Evolutionary conservation across 2,888 invertebrate genomes (phyloP), one percentile per base, ranked within the genome.

Genomic region (Pseudeuparius sepicola): DNA sequence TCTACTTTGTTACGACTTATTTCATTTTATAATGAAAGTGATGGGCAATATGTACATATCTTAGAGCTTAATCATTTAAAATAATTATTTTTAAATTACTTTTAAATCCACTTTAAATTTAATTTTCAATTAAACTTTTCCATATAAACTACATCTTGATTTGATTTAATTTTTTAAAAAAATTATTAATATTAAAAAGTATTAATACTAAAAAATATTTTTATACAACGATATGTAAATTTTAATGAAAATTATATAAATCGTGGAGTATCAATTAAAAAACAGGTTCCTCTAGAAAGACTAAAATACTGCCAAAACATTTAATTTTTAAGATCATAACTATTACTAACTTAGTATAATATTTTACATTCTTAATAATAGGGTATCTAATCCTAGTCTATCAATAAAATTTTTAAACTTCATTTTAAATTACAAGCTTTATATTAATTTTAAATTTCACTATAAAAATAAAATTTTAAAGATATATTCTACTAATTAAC

Each of bases 1-100:
- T 65, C 75, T 77, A 78, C 78, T 78, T 70, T 80, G 78, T 79
- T 80, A 79, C 79, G 79, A 79, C 79, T 79, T 80, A 73, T 78
- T 74, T 65, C 71, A 72, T 63, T 52, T 74, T 68, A 44, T 50
- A 56, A 66, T 66, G 73, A 76, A 74, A 78, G 74, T 66, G 78
- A 79, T 77, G 78, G 79, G 78, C 78, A 73, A 78, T 81, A 70
- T 79, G 78, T 79, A 68, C 77, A 75, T 75, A 73, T 68, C 68
- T 70, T 66, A 76, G 70, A 63, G 68, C 70, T 58, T 50, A 39
- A 71, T 68, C 74, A 72, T 73, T 69, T 64, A 61, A 63, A 66
- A 52, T 55, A 57, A 65, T 62, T 39, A 64, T 55, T 60, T 59
- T 49, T 53, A 67, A 65, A 69, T 75, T 75, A 75, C 71, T 68